These are phyloP conservation scores for Mythimna loreyi DNA, from an alignment of 2,888 invertebrate species.

Conservation along the genomic window DNA sequence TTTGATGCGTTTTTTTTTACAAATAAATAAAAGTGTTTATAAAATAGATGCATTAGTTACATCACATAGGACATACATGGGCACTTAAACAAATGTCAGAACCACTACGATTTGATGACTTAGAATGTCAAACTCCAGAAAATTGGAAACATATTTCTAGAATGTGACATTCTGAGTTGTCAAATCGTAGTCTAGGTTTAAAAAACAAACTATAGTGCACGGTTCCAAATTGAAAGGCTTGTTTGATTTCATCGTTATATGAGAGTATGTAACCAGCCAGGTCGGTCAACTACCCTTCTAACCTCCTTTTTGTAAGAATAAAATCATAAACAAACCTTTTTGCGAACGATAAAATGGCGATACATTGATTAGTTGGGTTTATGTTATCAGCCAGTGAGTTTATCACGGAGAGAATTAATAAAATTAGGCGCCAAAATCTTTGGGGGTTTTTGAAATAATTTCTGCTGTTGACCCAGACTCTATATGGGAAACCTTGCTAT, in stretches of 20 bases:
- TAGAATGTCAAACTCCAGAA: too few relatives aligned
- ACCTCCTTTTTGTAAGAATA: conserved; percentile 37
- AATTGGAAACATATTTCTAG: too few relatives aligned
- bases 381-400: conserved; percentile 12
- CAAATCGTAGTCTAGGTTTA: too few relatives aligned
- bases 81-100: too few relatives aligned
- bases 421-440: conserved; percentile 2
- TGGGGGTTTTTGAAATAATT: not conserved
- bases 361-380: conserved; percentile 9
- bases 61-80: too few relatives aligned
- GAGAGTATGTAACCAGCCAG: conserved; percentile 6
- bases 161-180: too few relatives aligned
- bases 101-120: too few relatives aligned
- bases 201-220: too few relatives aligned
- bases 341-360: conserved; percentile 22
- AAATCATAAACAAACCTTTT: conserved; percentile 38
- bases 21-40: too few relatives aligned
- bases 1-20: too few relatives aligned
- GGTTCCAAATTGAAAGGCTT: not conserved
- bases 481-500: not conserved
- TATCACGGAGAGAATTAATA: conserved; percentile 3
- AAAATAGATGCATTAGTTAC: too few relatives aligned
- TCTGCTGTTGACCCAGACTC: not conserved
- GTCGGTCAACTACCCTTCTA: conserved; percentile 31
- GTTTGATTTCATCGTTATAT: not conserved